A percentile compares a stretch with the other conserved stretches of the same genome.
These are phyloP conservation scores for Metalampra italica DNA, from an alignment of 2,888 invertebrate genomes.

Conservation along the genomic window DNA sequence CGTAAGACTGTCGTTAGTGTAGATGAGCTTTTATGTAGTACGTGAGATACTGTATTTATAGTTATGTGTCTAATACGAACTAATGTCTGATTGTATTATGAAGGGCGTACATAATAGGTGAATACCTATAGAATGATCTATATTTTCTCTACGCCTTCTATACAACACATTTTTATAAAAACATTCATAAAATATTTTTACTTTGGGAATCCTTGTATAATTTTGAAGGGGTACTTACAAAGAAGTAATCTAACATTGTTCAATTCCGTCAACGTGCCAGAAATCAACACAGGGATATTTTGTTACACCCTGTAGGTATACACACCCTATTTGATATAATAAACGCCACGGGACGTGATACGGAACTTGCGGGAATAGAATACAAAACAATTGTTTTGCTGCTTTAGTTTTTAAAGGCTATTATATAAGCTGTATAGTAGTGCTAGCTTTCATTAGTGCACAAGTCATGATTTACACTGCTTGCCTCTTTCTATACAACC, in stretches of 20 bases:
- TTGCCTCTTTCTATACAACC: not conserved
- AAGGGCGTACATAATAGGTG: slow-evolving; percentile 21
- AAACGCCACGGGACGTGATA: slow-evolving; percentile 34
- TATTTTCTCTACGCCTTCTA: too few species aligned
- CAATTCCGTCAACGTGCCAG: too few species aligned
- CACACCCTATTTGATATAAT: slow-evolving; percentile 36
- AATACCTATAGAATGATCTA: too few species aligned
- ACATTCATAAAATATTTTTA: too few species aligned
- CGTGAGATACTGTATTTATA: not conserved
- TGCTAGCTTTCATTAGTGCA: slow-evolving; percentile 7
- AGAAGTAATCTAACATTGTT: too few species aligned
- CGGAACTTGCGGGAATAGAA: slow-evolving; percentile 20
- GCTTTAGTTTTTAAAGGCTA: slow-evolving; percentile 7
- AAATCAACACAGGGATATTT: too few species aligned
- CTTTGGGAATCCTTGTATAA: too few species aligned
- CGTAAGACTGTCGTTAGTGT: not conserved
- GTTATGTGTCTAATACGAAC: slow-evolving; percentile 9
- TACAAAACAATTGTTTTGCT: slow-evolving; percentile 8
- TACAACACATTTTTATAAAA: too few species aligned
- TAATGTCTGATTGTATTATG: slow-evolving; percentile 30
- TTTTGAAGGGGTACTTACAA: too few species aligned
- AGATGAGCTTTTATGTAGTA: not conserved
- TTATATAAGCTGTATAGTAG: not conserved
- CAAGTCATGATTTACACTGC: not conserved
- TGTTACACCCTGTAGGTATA: slow-evolving; percentile 3